Base-by-base conservation (phyloP, 2,113 vertebrate species). In the Prunella fulvescens region DNA sequence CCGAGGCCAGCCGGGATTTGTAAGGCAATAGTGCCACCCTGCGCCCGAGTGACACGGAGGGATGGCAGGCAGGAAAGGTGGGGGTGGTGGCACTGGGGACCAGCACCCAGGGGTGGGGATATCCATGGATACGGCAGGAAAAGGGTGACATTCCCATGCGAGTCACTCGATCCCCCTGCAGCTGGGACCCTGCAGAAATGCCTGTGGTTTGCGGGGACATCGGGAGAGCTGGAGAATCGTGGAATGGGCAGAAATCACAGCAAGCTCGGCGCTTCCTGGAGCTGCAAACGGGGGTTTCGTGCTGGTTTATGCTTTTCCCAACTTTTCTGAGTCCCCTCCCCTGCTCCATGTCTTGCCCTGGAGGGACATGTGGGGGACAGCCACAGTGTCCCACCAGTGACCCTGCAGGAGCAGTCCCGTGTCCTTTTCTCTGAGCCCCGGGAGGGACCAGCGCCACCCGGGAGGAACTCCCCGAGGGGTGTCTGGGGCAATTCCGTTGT, bases 121-220 rank as follows among this genome's bases (percentile, higher is more conserved):
- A 4, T 7, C 77, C 40, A 1, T 0, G 12, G 44, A 14, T 6
- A 22, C 1, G 2, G 71, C 1, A 4, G 53, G 67, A 25, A 37
- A 26, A 44, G 23, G 29, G 33, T 2, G 79, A 18, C 4, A 4
- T 31, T 47, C 44, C 82, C 6, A 0, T 0, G 6, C 24, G 31
- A 53, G 62, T 26, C 42, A 0, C 45, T n/a, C 7, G 0, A 4
- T 48, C 67, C 31, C 5, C 0, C 12, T 3, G 56, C 44, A 5
- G 9, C 2, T 11, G 51, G 44, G n/a, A 42, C 40, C 48, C 82
- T 29, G 20, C 39, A 20, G 2, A 48, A 51, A 2, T 0, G 2
- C 5, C 71, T 9, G 29, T 5, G 67, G 42, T n/a, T 48, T 40
- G 72, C 4, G 8, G 33, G 66, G 50, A 39, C 28, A 3, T 26